Conservation (phyloP, 2,888 invertebrate genomes). For the Axea sp. region DNA sequence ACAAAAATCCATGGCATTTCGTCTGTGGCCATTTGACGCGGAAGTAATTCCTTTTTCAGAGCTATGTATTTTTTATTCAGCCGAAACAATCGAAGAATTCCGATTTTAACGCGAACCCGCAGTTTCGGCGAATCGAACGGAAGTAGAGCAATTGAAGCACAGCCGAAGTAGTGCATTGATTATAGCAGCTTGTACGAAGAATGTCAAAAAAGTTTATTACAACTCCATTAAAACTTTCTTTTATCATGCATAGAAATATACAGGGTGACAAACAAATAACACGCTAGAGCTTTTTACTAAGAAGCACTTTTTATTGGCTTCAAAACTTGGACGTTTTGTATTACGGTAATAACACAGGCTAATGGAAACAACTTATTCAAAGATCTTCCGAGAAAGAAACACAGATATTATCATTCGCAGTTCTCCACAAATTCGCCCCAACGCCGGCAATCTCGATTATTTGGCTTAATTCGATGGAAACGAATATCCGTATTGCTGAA, state of each 20-base stretch:
- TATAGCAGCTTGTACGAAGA: slow-evolving; percentile 16
- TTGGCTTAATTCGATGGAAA: not conserved
- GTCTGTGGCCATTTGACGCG: too few relatives aligned
- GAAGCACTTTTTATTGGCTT: slow-evolving; percentile 21
- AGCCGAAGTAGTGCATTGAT: slow-evolving; percentile 41
- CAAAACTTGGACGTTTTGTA: slow-evolving; percentile 17
- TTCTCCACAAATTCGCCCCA: slow-evolving; percentile 4
- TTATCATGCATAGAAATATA: slow-evolving; percentile 36
- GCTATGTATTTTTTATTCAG: too few relatives aligned
- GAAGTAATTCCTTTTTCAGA: too few relatives aligned
- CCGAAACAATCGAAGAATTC: too few relatives aligned
- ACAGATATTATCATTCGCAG: slow-evolving; percentile 3
- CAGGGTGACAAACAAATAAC: slow-evolving; percentile 33
- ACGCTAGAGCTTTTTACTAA: slow-evolving; percentile 7
- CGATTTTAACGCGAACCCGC: too few relatives aligned
- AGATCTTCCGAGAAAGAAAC: slow-evolving; percentile 13
- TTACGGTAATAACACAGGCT: slow-evolving; percentile 9
- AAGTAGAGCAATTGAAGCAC: slow-evolving; percentile 32
- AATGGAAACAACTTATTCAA: slow-evolving; percentile 30
- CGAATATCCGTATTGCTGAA: too few relatives aligned
- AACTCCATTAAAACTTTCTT: slow-evolving; percentile 53
- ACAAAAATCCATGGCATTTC: too few relatives aligned
- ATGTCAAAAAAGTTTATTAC: slow-evolving; percentile 51
- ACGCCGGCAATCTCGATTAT: not conserved
- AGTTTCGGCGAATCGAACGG: not conserved